phyloP scores from a whole-genome alignment of 2,797 vertebrate genomes.

The Onychomys leucogaster region DNA sequence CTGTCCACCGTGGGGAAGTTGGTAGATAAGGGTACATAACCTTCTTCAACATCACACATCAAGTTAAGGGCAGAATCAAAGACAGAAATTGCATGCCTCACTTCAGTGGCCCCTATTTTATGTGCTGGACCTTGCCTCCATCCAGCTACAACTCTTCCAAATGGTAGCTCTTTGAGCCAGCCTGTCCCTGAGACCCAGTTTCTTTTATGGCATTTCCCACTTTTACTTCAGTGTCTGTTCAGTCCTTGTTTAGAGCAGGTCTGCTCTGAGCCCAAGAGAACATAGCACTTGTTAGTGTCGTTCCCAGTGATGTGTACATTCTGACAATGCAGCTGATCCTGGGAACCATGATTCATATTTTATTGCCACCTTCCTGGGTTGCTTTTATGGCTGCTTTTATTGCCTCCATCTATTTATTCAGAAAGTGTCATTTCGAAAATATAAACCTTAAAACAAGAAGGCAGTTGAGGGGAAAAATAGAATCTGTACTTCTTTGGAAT shows the following conservation, averaged over 20 bases:
- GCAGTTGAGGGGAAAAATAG: conserved; percentile 50
- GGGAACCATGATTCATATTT: conserved; percentile 57
- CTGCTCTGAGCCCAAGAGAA: neutral
- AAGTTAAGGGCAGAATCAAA: conserved; percentile 48
- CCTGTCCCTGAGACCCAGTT: neutral
- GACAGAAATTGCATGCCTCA: neutral
- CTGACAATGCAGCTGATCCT: neutral
- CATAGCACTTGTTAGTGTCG: neutral
- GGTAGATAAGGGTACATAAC: neutral
- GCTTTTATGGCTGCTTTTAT: conserved; percentile 69
- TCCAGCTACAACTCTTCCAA: conserved; percentile 14
- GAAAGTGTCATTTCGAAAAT: conserved; percentile 68
- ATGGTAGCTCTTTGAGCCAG: conserved; percentile 11
- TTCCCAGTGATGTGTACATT: neutral
- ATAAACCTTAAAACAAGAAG: conserved; percentile 67
- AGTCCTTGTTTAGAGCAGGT: neutral
- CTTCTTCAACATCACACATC: conserved; percentile 25
- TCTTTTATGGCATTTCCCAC: neutral
- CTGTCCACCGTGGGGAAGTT: neutral
- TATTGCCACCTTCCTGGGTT: conserved; percentile 64
- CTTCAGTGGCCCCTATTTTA: neutral
- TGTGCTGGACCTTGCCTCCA: neutral
- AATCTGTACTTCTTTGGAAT: neutral
- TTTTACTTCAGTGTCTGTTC: neutral
- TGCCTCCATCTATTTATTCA: conserved; percentile 71